Evolutionary conservation across 2,888 invertebrate genomes (phyloP), one percentile per base, ranked within the genome.

Genomic region (Heliconius sara): DNA sequence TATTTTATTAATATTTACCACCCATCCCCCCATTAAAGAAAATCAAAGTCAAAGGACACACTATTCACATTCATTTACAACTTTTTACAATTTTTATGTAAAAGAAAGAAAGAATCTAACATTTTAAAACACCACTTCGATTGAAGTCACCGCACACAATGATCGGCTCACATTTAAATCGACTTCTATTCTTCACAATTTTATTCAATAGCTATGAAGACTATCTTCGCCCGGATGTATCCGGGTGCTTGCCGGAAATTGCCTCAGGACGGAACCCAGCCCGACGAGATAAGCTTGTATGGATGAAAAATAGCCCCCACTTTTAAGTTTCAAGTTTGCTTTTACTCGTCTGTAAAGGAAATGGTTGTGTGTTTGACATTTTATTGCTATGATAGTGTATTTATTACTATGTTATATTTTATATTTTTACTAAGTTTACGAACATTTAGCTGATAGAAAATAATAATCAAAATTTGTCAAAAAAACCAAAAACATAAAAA

Each of bases 191-290:
- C 43, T 65, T 63, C 25, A 67, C 22, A 25, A 47, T 70, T 68
- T 79, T 67, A 79, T 79, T 75, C 74, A 79, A 79, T 75, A 43
- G 78, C 68, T 65, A 34, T 76, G 65, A 77, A 80, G 67, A 60
- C 77, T 81, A 81, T 81, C 80, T 80, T 25, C 19, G 67, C 71
- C 78, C 80, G 81, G 81, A 81, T 78, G 73, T 78, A 76, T 67
- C 77, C 76, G 72, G 80, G 80, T 43, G 63, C 78, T 27, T 72
- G 27, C 68, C 80, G 81, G 81, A 80, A 76, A 81, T 81, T 81
- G 81, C 80, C 78, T 65, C 77, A 43, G 78, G 81, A 79, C 79
- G 60, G 63, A 60, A 66, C 75, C 79, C 63, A 72, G n/a, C 74
- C 73, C 71, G 67, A 75, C 43, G 43, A 60, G 71, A 76, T 78